A percentile compares a stretch with the other conserved stretches of the same genome.
phyloP scores from a whole-genome alignment of 2,888 invertebrate species.

The Nebria salina region DNA sequence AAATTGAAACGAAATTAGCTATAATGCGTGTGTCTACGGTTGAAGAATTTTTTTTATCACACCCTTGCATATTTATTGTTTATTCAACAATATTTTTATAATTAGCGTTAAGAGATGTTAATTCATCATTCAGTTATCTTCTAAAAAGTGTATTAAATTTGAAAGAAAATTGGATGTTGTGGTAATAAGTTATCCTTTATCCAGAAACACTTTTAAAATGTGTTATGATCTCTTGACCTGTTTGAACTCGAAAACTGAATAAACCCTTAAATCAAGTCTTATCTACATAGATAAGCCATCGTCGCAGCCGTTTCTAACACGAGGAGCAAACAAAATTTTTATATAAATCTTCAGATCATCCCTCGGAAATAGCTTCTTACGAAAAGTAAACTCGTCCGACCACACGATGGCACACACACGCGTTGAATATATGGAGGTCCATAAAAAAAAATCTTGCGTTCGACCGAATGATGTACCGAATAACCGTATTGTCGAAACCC shows the following conservation, averaged over 20 bases:
- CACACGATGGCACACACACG: background rate
- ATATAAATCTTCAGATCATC: background rate
- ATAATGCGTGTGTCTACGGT: background rate
- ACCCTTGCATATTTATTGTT: no score
- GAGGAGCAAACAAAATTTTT: background rate
- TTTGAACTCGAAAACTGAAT: background rate
- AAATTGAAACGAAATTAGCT: background rate
- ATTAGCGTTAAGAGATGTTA: no score
- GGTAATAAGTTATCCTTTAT: background rate
- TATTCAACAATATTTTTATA: no score
- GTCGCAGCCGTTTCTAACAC: background rate
- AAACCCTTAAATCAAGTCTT: background rate
- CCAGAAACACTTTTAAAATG: background rate
- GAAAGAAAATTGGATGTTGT: background rate
- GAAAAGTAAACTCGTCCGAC: background rate
- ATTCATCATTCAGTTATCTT: no score
- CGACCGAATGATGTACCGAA: background rate
- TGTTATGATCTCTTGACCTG: background rate
- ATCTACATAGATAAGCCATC: background rate
- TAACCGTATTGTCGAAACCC: background rate
- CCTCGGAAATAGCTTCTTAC: background rate
- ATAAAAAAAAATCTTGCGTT: background rate
- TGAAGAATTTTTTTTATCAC: background rate
- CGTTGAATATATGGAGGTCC: background rate
- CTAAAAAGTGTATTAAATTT: no score